Evolutionary conservation across 1,140 invertebrate genomes (phyloP).

Genomic region (Catajapyx aquilonaris): DNA sequence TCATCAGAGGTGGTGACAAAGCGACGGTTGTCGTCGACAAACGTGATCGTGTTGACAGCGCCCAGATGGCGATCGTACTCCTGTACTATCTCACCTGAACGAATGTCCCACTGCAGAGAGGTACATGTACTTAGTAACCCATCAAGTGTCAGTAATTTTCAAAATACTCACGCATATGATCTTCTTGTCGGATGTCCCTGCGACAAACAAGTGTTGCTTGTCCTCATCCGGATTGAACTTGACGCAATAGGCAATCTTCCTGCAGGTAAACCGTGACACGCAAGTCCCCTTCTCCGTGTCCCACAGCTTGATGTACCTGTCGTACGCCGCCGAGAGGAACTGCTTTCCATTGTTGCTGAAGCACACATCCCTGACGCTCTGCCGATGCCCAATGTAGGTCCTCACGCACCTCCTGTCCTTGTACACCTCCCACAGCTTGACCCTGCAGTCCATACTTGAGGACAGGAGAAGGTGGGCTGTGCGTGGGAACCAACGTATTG

Average conservation of each 20-base stretch:
- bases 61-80: constrained; percentile 98
- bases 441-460: constrained; percentile 87
- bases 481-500: constrained; percentile 85
- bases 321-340: constrained; percentile 80
- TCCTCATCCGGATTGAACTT: constrained; percentile 96
- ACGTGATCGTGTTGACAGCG: constrained; percentile 96
- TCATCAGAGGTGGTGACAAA: constrained; percentile 99
- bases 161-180: constrained; percentile 76
- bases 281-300: constrained; percentile 94
- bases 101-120: constrained; percentile 69
- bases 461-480: constrained; percentile 90
- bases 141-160: constrained; percentile 1
- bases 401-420: constrained; percentile 81
- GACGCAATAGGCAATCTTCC: constrained; percentile 91
- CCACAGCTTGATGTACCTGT: constrained; percentile 93
- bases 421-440: constrained; percentile 98
- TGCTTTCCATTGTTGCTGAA: constrained; percentile 87
- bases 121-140: constrained; percentile 11
- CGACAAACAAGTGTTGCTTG: constrained; percentile 93
- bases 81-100: constrained; percentile 87
- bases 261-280: constrained; percentile 73
- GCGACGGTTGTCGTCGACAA: constrained; percentile 92
- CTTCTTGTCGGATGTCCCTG: constrained; percentile 97
- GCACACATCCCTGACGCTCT: constrained; percentile 87
- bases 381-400: constrained; percentile 90